Conservation (phyloP, 2,797 vertebrate genomes). For the Ispidina lecontei region DNA sequence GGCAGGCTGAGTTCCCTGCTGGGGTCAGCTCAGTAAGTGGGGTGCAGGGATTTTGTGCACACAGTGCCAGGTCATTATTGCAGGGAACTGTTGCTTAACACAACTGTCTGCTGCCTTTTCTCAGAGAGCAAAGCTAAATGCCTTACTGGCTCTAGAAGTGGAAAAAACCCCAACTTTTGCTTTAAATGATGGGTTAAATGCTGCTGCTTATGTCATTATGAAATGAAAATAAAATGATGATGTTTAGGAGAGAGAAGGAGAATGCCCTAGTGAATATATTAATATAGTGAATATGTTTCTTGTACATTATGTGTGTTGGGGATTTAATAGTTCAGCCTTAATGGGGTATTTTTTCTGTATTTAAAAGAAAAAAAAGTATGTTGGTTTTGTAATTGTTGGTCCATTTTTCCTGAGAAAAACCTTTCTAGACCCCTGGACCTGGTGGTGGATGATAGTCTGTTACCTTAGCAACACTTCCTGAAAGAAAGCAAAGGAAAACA, state of each 20-base stretch:
- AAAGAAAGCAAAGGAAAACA: conserved; percentile 12
- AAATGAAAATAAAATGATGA: not conserved
- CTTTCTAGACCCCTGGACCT: conserved; percentile 1
- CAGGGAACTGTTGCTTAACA: conserved; percentile 45
- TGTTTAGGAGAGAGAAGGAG: not conserved
- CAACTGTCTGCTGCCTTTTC: conserved; percentile 16
- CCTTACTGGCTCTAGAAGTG: not conserved
- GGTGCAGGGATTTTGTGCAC: conserved; percentile 41
- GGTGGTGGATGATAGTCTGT: not conserved
- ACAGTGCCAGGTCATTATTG: not conserved
- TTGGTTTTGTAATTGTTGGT: not conserved
- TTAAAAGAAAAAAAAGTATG: not conserved
- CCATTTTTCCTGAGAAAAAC: not conserved
- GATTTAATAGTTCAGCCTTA: not conserved
- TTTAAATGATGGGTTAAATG: conserved; percentile 1
- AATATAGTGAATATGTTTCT: not conserved
- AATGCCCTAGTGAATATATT: not conserved
- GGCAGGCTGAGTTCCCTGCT: not conserved
- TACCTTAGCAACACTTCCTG: conserved; percentile 57
- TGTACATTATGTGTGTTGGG: not conserved
- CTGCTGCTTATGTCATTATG: not conserved
- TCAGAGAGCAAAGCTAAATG: conserved; percentile 24
- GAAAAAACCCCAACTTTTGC: not conserved
- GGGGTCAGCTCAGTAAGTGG: conserved; percentile 21
- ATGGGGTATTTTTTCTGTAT: not conserved